Base-by-base conservation (phyloP, 2,113 vertebrate genomes). In the Scopus umbretta region DNA sequence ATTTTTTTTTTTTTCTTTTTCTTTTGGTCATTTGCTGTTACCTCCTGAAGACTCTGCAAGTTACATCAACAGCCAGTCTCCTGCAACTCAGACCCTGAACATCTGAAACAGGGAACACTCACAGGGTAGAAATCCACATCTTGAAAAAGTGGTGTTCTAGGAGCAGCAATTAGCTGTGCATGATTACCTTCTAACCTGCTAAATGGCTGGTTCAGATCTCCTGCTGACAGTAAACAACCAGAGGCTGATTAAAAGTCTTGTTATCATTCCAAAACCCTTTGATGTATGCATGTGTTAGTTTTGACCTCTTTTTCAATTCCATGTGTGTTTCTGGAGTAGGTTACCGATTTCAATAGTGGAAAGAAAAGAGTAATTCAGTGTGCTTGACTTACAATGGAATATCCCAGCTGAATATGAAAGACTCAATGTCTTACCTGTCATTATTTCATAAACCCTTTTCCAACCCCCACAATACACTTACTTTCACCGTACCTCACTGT, bases 131-230 rank as follows among this genome's bases (percentile, higher is more conserved):
- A 94, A 94, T 43, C 19, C 29, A 52, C 86, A 49, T 72, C 49
- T 84, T 93, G 63, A 58, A 79, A 86, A 72, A 68, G 56, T 75
- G 25, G n/a, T 89, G 40, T 74, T 95, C 88, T 67, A 88, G 80
- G 61, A 95, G 56, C 52, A 71, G 36, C 86, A 96, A 97, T 96
- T 97, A 97, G 82, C 76, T 85, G 88, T 89, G 91, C 95, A 89
- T 83, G 80, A 63, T 97, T 93, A 95, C 90, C 92, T 96, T n/a
- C 52, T 94, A 75, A 92, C 88, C 95, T 71, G 86, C 72, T 96
- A 90, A 97, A 94, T 80, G 89, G 52, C 52, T 96, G 91, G 93
- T 94, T 93, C 95, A 95, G 83, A 84, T 88, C 94, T 65, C 90
- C 88, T 92, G 76, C 79, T 96, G 85, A 90, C 87, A 80, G 83